Evolutionary conservation across 2,113 vertebrate genomes (phyloP).

Genomic region (Plecturocebus donacophilus): DNA sequence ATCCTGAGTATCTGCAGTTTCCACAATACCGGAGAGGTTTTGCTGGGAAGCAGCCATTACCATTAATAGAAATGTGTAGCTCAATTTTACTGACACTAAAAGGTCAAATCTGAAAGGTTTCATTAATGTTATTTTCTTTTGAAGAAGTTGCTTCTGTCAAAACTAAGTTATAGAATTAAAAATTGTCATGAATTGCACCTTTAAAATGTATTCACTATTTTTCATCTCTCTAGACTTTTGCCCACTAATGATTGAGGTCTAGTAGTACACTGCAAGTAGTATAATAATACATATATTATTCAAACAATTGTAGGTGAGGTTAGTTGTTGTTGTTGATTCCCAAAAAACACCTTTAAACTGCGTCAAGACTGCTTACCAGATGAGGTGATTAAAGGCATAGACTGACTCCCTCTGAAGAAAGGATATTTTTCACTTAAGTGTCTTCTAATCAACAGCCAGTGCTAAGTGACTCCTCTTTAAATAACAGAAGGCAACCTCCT

Average conservation of each 20-base stretch:
- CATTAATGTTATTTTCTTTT: slow-evolving; percentile 42
- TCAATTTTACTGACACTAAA: slow-evolving; percentile 35
- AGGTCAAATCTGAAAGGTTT: slow-evolving; percentile 52
- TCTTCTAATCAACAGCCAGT: background rate
- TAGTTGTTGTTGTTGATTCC: background rate
- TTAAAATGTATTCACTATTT: slow-evolving; percentile 11
- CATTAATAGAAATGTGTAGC: slow-evolving; percentile 23
- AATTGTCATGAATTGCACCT: background rate
- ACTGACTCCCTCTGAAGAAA: background rate
- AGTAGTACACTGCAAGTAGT: background rate
- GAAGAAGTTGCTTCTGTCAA: slow-evolving; percentile 31
- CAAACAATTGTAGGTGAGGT: background rate
- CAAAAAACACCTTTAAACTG: background rate
- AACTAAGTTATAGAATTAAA: slow-evolving; percentile 17
- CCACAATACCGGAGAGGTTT: background rate
- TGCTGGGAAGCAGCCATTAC: background rate
- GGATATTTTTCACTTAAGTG: background rate
- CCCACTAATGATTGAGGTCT: background rate
- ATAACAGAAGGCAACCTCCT: background rate
- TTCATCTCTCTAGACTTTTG: background rate
- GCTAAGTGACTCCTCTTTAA: background rate
- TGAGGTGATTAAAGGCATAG: background rate
- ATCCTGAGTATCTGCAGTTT: background rate
- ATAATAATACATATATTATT: background rate
- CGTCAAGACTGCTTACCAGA: background rate